Evolutionary conservation across 2,797 vertebrate genomes (phyloP).

Genomic region (Heliangelus exortis): DNA sequence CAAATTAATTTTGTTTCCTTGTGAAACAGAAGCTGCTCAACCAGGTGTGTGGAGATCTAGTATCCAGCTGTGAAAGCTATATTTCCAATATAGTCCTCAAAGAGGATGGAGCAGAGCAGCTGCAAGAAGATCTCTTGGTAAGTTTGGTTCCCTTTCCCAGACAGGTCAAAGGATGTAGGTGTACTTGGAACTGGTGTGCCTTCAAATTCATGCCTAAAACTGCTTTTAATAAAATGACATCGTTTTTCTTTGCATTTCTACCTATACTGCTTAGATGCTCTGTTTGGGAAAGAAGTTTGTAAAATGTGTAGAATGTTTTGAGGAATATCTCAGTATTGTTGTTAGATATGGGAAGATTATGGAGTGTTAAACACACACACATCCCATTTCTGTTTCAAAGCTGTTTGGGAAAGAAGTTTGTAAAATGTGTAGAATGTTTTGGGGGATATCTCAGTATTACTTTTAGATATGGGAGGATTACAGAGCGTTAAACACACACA

Average conservation of each 20-base stretch:
- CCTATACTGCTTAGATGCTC: neutral
- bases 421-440: neutral
- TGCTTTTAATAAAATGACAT: neutral
- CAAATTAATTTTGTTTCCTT: neutral
- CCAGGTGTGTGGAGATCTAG: conserved; percentile 85
- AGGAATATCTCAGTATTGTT: neutral
- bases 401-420: neutral
- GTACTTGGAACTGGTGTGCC: neutral
- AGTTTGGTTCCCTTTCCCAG: neutral
- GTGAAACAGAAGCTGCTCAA: conserved; percentile 83
- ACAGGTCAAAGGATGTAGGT: neutral
- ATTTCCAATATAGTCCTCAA: conserved; percentile 85
- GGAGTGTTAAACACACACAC: neutral
- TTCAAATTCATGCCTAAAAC: neutral
- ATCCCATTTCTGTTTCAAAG: conserved; percentile 2
- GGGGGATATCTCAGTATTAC: neutral
- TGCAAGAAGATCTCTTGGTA: conserved; percentile 89
- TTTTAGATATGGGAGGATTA: neutral
- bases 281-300: neutral
- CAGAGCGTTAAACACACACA: neutral
- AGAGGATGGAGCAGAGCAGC: conserved; percentile 78
- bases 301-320: neutral
- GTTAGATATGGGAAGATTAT: neutral
- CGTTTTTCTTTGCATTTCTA: neutral
- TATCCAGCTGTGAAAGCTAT: conserved; percentile 83